Conservation (phyloP, 2,797 vertebrate genomes). For the Tenualosa ilisha region DNA sequence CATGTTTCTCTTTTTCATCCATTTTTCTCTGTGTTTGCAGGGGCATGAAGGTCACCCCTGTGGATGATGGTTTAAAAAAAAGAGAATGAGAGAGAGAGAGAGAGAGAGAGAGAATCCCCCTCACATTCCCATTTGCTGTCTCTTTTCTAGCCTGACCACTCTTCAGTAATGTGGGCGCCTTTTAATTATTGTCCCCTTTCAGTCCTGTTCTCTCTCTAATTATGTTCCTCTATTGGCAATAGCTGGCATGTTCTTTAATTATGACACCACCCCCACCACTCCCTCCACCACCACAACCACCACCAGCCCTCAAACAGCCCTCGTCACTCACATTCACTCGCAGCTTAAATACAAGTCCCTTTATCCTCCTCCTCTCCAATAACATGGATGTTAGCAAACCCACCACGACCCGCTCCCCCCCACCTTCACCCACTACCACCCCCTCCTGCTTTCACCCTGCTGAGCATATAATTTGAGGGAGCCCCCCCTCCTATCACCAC, state of each 20-base stretch:
- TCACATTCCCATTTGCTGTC: background rate
- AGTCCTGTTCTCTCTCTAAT: slow-evolving; percentile 72
- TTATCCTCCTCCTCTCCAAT: slow-evolving; percentile 50
- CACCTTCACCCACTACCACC: background rate
- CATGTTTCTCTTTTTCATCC: background rate
- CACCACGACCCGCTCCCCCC: background rate
- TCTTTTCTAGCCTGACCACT: slow-evolving; percentile 62
- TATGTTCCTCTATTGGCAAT: slow-evolving; percentile 70
- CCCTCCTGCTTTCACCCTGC: background rate
- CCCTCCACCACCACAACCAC: background rate
- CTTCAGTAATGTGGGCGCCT: slow-evolving; percentile 56
- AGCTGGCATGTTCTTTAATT: slow-evolving; percentile 66
- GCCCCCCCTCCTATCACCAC: background rate
- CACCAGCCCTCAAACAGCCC: slow-evolving; percentile 17
- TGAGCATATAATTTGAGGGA: background rate
- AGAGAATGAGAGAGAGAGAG: slow-evolving; percentile 16
- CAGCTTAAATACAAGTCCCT: too few relatives aligned
- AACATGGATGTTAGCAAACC: slow-evolving; percentile 63
- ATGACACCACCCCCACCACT: slow-evolving; percentile 4
- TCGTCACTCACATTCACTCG: too few relatives aligned
- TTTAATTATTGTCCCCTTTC: slow-evolving; percentile 73
- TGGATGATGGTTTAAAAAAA: background rate
- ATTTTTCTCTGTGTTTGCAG: slow-evolving; percentile 10
- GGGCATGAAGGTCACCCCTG: background rate
- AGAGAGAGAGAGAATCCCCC: background rate